Percentiles rank a stretch among this genome's conserved stretches.
Evolutionary conservation across 2,797 vertebrate genomes (phyloP).

Genomic region (Labeo calbasu): DNA sequence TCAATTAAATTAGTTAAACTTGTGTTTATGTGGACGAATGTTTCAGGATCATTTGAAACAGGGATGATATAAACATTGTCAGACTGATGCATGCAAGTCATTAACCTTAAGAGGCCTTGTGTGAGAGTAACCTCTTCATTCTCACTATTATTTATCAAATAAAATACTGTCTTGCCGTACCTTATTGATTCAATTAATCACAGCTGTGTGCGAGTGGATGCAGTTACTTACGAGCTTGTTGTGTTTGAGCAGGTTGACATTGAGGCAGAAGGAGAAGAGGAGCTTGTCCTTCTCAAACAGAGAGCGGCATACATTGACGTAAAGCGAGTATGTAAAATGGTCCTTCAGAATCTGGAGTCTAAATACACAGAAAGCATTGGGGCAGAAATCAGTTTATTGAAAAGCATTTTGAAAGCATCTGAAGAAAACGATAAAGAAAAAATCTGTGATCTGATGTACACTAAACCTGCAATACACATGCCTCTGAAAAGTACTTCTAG

Average conservation of each 20-base stretch:
- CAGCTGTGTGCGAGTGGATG: conserved; percentile 10
- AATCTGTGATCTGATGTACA: not conserved
- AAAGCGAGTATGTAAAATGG: conserved; percentile 87
- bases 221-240: conserved; percentile 75
- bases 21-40: conserved; percentile 2
- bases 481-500: not conserved
- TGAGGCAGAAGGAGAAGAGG: conserved; percentile 90
- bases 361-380: conserved; percentile 19
- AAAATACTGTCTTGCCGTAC: conserved; percentile 6
- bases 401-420: not conserved
- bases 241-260: conserved; percentile 84
- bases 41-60: conserved; percentile 9
- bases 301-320: conserved; percentile 85
- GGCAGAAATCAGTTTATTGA: not conserved
- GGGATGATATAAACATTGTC: conserved; percentile 13
- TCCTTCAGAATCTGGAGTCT: conserved; percentile 88
- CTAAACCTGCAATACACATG: not conserved
- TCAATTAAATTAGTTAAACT: not conserved
- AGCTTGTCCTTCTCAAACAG: conserved; percentile 93
- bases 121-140: conserved; percentile 38
- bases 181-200: conserved; percentile 28
- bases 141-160: conserved; percentile 12
- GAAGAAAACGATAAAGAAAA: not conserved
- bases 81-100: conserved; percentile 24
- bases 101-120: conserved; percentile 34